phyloP scores from a whole-genome alignment of 2,888 invertebrate genomes.

The Trichopoda pennipes region DNA sequence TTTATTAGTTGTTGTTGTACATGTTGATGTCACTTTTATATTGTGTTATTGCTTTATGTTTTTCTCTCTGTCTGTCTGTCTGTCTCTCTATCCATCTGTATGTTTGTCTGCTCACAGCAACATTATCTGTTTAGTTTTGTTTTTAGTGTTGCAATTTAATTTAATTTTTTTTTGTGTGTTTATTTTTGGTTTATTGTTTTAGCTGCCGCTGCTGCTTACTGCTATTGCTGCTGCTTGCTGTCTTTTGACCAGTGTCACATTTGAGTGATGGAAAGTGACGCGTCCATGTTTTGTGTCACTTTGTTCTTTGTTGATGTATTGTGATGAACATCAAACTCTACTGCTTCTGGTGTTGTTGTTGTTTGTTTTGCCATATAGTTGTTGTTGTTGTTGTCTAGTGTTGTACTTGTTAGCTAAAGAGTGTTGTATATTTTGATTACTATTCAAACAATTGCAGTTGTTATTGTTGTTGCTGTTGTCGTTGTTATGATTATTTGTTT shows the following conservation, averaged over 20 bases:
- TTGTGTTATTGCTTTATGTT: background rate
- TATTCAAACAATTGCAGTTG: conserved; percentile 4
- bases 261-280: conserved; percentile 80
- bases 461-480: conserved; percentile 18
- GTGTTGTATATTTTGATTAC: conserved; percentile 43
- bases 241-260: conserved; percentile 73
- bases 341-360: conserved; percentile 55
- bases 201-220: conserved; percentile 13
- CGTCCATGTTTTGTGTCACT: conserved; percentile 80
- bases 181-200: background rate
- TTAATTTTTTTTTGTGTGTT: too few species aligned
- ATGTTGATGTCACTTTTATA: conserved; percentile 46
- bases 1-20: conserved; percentile 47
- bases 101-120: conserved; percentile 12
- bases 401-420: conserved; percentile 35
- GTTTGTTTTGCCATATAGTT: background rate
- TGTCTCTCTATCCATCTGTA: too few species aligned
- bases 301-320: conserved; percentile 77
- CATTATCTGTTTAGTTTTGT: conserved; percentile 1
- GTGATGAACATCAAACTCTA: conserved; percentile 76
- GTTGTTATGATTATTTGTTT: conserved; percentile 9
- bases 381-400: conserved; percentile 53
- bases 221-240: conserved; percentile 49
- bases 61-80: too few species aligned
- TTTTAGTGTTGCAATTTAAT: conserved; percentile 28